A percentile compares a stretch with the other conserved stretches of the same genome.
phyloP scores from a whole-genome alignment of 2,888 invertebrate genomes.

The Lycaena phlaeas region DNA sequence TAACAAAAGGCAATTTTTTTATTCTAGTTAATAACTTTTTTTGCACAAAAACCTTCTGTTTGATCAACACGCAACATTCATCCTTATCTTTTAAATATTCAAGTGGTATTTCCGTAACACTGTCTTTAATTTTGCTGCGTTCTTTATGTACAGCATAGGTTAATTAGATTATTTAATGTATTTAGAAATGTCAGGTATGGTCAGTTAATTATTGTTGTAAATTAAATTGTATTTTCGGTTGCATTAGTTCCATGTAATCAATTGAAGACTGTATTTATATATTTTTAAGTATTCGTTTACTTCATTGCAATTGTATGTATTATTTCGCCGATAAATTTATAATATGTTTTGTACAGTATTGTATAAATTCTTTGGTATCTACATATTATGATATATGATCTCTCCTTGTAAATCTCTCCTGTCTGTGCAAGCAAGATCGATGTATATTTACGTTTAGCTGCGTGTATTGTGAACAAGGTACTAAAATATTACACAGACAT shows the following conservation, averaged over 20 bases:
- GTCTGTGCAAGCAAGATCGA: background rate
- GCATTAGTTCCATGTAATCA: constrained; percentile 29
- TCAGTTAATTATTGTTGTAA: no score
- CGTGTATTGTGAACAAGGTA: background rate
- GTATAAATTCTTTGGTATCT: no score
- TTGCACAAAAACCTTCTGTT: no score
- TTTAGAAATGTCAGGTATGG: no score
- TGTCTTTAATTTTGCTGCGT: background rate
- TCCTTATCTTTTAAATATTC: no score
- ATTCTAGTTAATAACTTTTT: no score
- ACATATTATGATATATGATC: background rate
- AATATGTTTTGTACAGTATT: background rate
- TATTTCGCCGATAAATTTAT: background rate
- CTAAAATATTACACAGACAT: constrained; percentile 6
- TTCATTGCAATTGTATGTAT: constrained; percentile 3
- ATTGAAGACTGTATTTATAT: constrained; percentile 52
- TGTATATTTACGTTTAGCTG: background rate
- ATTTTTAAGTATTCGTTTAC: constrained; percentile 14
- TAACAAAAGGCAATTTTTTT: no score
- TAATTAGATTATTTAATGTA: no score
- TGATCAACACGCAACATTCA: no score
- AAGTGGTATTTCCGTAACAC: no score
- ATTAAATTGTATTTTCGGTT: constrained; percentile 2
- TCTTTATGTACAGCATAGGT: no score
- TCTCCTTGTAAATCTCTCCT: background rate